Base-by-base conservation (phyloP, 2,113 vertebrate genomes). In the Sphaerodactylus townsendi region DNA sequence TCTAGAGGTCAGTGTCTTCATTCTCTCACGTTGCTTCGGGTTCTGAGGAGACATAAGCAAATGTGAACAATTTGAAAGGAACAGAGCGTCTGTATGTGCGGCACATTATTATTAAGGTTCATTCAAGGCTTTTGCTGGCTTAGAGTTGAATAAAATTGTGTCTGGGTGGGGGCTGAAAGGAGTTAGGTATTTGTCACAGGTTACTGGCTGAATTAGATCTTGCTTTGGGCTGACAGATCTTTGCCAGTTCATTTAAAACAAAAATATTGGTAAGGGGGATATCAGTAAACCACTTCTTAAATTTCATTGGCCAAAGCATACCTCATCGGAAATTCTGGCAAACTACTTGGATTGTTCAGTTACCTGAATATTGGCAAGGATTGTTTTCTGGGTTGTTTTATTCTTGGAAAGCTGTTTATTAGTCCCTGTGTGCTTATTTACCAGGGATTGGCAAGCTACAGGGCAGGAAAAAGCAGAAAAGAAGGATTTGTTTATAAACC, bases 1-100 rank as follows among this genome's bases (percentile, higher is more conserved):
- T n/a, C 96, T 99, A 74, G 99, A 99, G 98, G 99, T 99, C 77
- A 95, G 96, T 91, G 44, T n/a, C 70, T 33, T 11, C 23, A 56
- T 56, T 83, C 8, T 23, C 65, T 75, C 23, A 15, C 77, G 71
- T 4, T 53, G 71, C 14, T 6, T 28, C 86, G 46, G 23, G 28
- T 4, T 39, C 25, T 62, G 76, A 46, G 46, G 62, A 7, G 4
- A 2, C 50, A 39, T 46, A 69, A 74, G 35, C 25, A 19, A 30
- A 19, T 30, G 21, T 28, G 30, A 50, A 44, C 2, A 48, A 53
- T 25, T n/a, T 46, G 19, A 74, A 84, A 0, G 28, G 0, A 0
- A 25, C 44, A 78, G 25, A 77, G 81, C 0, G 8, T 0, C 2
- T 25, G 59, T 50, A 11, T 28, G 25, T 68, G 19, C n/a, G n/a